These are phyloP conservation scores for Drosophila mauritiana DNA, from an alignment of 1,140 invertebrate genomes.

Conservation along the genomic window DNA sequence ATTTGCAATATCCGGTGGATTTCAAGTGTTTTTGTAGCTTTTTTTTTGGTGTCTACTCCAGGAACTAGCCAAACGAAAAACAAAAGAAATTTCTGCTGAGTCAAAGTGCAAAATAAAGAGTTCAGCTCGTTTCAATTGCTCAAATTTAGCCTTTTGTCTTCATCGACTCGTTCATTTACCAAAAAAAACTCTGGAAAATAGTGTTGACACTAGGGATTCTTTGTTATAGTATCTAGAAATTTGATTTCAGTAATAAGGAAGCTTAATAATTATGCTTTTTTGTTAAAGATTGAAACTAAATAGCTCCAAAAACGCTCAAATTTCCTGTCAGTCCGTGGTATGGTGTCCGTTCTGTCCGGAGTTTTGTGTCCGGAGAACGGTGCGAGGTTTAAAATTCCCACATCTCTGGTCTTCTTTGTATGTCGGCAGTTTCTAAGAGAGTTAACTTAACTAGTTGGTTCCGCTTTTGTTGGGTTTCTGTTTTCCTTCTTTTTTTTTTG, in stretches of 20 bases:
- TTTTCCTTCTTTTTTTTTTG: conserved; percentile 16
- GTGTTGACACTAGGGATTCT: background rate
- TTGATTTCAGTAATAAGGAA: background rate
- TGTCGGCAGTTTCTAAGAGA: conserved; percentile 37
- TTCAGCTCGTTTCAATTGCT: conserved; percentile 41
- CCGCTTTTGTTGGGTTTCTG: conserved; percentile 29
- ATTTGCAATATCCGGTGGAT: conserved; percentile 70
- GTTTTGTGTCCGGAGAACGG: too few relatives aligned
- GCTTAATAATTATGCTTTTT: too few relatives aligned
- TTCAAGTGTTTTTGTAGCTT: conserved; percentile 18
- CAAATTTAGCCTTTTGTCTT: conserved; percentile 1
- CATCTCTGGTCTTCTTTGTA: conserved; percentile 6
- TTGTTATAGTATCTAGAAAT: too few relatives aligned
- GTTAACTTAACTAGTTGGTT: conserved; percentile 47
- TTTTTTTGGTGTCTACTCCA: conserved; percentile 7
- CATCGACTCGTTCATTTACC: background rate
- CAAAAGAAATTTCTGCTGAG: conserved; percentile 62
- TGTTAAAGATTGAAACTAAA: background rate
- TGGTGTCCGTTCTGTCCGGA: too few relatives aligned
- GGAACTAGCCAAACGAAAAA: conserved; percentile 28
- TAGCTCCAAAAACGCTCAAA: too few relatives aligned
- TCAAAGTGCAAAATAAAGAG: conserved; percentile 54
- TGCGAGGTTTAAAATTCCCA: background rate
- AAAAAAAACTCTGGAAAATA: background rate
- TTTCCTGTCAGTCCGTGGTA: too few relatives aligned